Base-by-base conservation (phyloP, 1,140 invertebrate genomes). In the Cherax quadricarinatus region DNA sequence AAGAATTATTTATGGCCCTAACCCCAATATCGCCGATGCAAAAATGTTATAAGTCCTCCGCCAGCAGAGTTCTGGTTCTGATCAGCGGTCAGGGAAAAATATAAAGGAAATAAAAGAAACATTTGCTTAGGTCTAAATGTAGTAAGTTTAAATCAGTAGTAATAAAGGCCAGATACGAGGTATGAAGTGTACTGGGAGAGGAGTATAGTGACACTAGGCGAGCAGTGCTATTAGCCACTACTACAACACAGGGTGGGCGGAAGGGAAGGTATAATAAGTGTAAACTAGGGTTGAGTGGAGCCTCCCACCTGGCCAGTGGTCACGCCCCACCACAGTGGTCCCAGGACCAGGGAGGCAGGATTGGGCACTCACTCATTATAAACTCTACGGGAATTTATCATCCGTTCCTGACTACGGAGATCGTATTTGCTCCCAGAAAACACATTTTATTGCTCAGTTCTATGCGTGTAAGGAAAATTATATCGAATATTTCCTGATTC, bases 271-370 rank as follows among this genome's bases (percentile, higher is more conserved):
- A 66, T 66, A 66, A 85, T 49, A 85, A 57, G 62, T 70, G 41
- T n/a, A 85, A 70, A 85, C 14, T 85, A 66, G n/a, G 83, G 60
- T 85, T 24, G 70, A 85, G 83, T 70, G 83, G 60, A 30, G 51
- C 83, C 60, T 14, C 6, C 60, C 83, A 85, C 83, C 83, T 85
- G 83, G 82, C 41, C 53, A 84, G n/a, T 41, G 82, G 70, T 79
- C 70, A 78, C 73, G 53, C 49, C 85, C 73, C 66, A 51, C 85
- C 85, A 53, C 7, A 4, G 73, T n/a, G 48, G 70, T 24, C 85
- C 12, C n/a, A 7, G 24, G 70, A 18, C 18, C 70, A 48, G 48
- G 30, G 9, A n/a, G 49, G 16, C n/a, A 41, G 48, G 70, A 12
- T 6, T 21, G 84, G 4, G 41, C 14, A 57, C 53, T 14, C n/a